phyloP scores from a whole-genome alignment of 1,140 invertebrate genomes.

The Pogonognathellus flavescens region DNA sequence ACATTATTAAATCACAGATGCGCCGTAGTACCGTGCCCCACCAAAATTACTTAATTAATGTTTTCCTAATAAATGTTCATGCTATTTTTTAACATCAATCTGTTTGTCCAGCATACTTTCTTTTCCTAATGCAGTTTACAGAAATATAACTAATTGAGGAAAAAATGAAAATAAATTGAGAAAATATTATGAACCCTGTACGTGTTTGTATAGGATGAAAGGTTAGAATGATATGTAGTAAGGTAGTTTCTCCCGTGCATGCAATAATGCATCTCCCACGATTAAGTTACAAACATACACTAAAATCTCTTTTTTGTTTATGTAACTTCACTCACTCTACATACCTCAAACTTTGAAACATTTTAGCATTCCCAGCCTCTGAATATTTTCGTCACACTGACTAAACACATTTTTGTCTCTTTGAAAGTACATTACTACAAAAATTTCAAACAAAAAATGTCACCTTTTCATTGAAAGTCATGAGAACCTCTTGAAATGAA shows the following conservation, averaged over 20 bases:
- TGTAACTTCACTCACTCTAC: constrained; percentile 1
- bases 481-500: constrained; percentile 25
- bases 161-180: too few species aligned
- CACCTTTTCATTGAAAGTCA: constrained; percentile 12
- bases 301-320: constrained; percentile 17
- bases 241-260: neutral
- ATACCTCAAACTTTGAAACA: constrained; percentile 6
- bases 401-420: constrained; percentile 42
- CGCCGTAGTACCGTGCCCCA: too few species aligned
- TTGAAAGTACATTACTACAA: neutral
- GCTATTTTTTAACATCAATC: too few species aligned
- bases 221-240: too few species aligned
- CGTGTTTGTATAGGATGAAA: too few species aligned
- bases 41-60: too few species aligned
- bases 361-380: constrained; percentile 25
- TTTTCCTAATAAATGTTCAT: too few species aligned
- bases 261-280: constrained; percentile 13
- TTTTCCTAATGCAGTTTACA: too few species aligned
- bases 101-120: too few species aligned
- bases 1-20: too few species aligned
- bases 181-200: too few species aligned
- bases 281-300: constrained; percentile 5
- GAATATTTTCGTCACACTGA: constrained; percentile 34
- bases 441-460: constrained; percentile 33
- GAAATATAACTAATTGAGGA: too few species aligned